phyloP scores from a whole-genome alignment of 2,797 vertebrate species.

The Anguilla megastoma region DNA sequence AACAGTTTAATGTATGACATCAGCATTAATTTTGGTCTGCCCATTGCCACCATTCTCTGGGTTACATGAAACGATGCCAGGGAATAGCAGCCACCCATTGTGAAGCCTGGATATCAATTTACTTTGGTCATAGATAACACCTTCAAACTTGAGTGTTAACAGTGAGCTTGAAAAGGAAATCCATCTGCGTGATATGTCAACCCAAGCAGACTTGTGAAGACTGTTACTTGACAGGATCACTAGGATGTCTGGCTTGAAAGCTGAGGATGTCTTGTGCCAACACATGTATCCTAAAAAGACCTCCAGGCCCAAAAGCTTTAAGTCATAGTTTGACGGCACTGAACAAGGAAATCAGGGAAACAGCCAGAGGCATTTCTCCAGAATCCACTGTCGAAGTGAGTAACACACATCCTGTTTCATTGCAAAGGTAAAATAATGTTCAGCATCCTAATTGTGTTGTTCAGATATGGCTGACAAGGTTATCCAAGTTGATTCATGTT shows the following conservation, averaged over 20 bases:
- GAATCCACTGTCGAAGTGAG: not conserved
- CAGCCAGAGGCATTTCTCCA: not conserved
- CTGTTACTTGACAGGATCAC: not conserved
- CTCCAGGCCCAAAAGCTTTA: conserved; percentile 13
- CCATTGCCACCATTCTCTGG: not conserved
- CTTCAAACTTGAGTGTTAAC: conserved; percentile 20
- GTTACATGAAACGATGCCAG: not conserved
- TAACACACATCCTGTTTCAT: not conserved
- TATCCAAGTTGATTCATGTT: not conserved
- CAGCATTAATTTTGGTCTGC: not conserved
- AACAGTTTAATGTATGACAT: not conserved
- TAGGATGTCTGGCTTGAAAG: conserved; percentile 27
- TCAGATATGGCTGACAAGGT: conserved; percentile 19
- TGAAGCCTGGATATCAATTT: not conserved
- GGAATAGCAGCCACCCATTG: not conserved
- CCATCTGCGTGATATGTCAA: not conserved
- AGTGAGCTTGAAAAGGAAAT: conserved; percentile 10
- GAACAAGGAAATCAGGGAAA: not conserved
- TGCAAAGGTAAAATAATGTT: not conserved
- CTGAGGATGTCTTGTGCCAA: conserved; percentile 17
- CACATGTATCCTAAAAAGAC: conserved; percentile 22
- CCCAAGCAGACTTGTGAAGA: conserved; percentile 7
- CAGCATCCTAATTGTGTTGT: not conserved
- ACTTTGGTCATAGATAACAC: not conserved
- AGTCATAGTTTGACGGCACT: not conserved